Conservation (phyloP, 1,140 invertebrate species). For the Protaetia brevitarsis region DNA sequence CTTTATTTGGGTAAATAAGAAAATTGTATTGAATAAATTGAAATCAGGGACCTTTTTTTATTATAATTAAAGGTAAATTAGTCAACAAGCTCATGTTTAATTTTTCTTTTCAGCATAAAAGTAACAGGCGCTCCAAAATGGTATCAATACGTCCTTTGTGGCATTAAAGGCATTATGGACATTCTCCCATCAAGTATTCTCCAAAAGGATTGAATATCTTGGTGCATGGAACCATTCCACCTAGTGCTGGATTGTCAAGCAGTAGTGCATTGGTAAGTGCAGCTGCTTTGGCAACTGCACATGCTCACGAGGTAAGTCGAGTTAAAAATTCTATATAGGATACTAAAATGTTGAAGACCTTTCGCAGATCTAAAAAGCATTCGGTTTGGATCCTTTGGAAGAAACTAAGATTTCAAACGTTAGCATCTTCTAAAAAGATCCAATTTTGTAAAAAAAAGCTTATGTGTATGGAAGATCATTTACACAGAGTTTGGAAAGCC, state of each 20-base stretch:
- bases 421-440: too few relatives aligned
- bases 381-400: too few relatives aligned
- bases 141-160: slow-evolving; percentile 95
- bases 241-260: slow-evolving; percentile 91
- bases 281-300: slow-evolving; percentile 77
- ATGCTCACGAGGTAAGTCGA: slow-evolving; percentile 64
- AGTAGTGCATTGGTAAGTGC: slow-evolving; percentile 96
- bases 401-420: too few relatives aligned
- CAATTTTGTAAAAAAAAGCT: too few relatives aligned
- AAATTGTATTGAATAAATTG: background rate
- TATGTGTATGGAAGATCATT: too few relatives aligned
- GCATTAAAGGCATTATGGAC: slow-evolving; percentile 80
- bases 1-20: background rate
- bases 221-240: slow-evolving; percentile 84
- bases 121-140: slow-evolving; percentile 66
- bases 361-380: too few relatives aligned
- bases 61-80: slow-evolving; percentile 44
- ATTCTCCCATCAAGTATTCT: slow-evolving; percentile 51
- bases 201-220: slow-evolving; percentile 68
- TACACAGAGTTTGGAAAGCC: too few relatives aligned
- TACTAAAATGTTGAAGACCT: too few relatives aligned
- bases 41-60: slow-evolving; percentile 22
- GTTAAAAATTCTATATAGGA: background rate
- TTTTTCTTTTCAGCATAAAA: background rate
- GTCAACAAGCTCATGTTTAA: background rate